Base-by-base conservation (phyloP, 2,113 vertebrate genomes). In the Pseudorasbora parva region DNA sequence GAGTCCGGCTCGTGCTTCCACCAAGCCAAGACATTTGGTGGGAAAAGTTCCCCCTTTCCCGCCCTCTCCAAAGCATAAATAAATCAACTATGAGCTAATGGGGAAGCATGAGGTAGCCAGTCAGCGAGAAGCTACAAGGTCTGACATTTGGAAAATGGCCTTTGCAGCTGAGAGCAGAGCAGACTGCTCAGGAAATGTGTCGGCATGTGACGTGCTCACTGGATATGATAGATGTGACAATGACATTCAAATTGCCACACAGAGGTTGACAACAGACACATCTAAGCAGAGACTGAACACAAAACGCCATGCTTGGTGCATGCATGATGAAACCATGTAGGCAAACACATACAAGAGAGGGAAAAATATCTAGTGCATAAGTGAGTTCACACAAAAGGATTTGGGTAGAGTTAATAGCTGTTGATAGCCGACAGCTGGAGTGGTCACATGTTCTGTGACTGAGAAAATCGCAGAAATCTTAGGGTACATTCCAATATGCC, bases 71-170 rank as follows among this genome's bases (percentile, higher is more conserved):
- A 93, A 93, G 92, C 92, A 92, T 88, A 92, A 94, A 94, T 94
- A 94, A 94, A 94, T 93, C 91, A 93, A 86, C 92, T 90, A 91
- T 90, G 89, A 92, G 91, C 91, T 93, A 92, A 93, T 94, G 88
- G 89, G 78, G 69, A 93, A 92, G 68, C 83, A 85, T 81, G 68
- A 85, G 68, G 83, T 81, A 85, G 83, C 77, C 60, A 62, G 83
- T 79, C 45, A 47, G 45, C 5, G 83, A 57, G 19, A 79, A 57
- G 23, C 51, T 78, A 84, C 45, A 17, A 74, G 86, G 64, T 21
- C 17, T 81, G 88, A 88, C 88, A 89, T 81, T 90, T 87, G 83
- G 77, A 90, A 86, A 91, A 78, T 80, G 78, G 87, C 84, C 85
- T 85, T 78, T 87, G 83, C 87, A 89, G 88, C 90, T 88, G 87